Base-by-base conservation (phyloP, 2,888 invertebrate genomes). In the Folsomia manolachei region DNA sequence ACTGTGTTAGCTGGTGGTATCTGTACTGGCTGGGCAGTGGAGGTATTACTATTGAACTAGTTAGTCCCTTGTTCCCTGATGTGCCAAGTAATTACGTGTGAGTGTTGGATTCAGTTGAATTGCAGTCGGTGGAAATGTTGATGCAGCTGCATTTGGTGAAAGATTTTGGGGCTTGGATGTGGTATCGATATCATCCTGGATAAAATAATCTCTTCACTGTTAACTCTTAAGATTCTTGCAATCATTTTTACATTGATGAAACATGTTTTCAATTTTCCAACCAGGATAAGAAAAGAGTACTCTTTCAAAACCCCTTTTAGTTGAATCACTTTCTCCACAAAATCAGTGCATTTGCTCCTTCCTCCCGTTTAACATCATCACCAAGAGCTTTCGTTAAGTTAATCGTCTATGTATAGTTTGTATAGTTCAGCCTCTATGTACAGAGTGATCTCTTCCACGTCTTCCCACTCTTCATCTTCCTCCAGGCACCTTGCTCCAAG, bases 11-110 rank as follows among this genome's bases (percentile, higher is more conserved):
- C n/a, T n/a, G n/a, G n/a, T n/a, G n/a, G n/a, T n/a, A n/a, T n/a
- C n/a, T n/a, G n/a, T n/a, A n/a, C n/a, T n/a, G n/a, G n/a, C n/a
- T n/a, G n/a, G n/a, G n/a, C n/a, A 14, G 56, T 18, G 21, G 7
- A 19, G 56, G 56, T 19, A 56, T 19, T 56, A 11, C 51, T 18
- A 19, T 56, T 18, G 56, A 19, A 56, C 21, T 56, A 56, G 56
- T 21, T 63, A 63, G 23, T 63, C 63, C 63, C 63, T n/a, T 27
- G 25, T 14, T 27, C 63, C 27, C 63, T 14, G 19, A 63, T 27
- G 63, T 63, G 27, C 27, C 27, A n/a, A 26, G 63, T 63, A 63
- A 63, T 63, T 63, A 63, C n/a, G 27, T 25, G 27, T 27, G 63
- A 63, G 26, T 56, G 21, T 18, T 56, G 56, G 19, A n/a, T 18